These are phyloP conservation scores for Listronotus oregonensis DNA, from an alignment of 1,140 invertebrate genomes.

Conservation along the genomic window DNA sequence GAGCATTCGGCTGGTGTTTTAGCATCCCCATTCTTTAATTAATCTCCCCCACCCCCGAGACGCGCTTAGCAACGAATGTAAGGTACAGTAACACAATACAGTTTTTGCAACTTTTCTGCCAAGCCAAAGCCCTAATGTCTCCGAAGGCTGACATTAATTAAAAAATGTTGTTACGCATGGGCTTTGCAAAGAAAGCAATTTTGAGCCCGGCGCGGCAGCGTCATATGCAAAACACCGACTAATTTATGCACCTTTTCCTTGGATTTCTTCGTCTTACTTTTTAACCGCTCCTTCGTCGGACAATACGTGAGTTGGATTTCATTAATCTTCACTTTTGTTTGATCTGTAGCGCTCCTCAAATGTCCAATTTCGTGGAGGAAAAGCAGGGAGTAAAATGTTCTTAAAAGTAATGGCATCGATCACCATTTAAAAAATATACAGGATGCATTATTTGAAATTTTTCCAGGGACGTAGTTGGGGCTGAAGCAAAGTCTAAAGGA, in stretches of 20 bases:
- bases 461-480: too few relatives aligned
- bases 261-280: conserved; percentile 12
- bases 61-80: conserved; percentile 53
- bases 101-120: conserved; percentile 49
- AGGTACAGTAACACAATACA: conserved; percentile 54
- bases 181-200: conserved; percentile 42
- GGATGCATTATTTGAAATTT: too few relatives aligned
- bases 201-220: conserved; percentile 26
- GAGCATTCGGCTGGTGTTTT: conserved; percentile 52
- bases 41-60: conserved; percentile 48
- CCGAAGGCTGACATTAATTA: conserved; percentile 53
- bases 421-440: too few relatives aligned
- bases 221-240: conserved; percentile 36
- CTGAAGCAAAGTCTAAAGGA: too few relatives aligned
- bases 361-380: too few relatives aligned
- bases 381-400: too few relatives aligned
- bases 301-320: neutral
- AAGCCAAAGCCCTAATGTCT: conserved; percentile 45
- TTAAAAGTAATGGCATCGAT: too few relatives aligned
- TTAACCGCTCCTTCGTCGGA: neutral
- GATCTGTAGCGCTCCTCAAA: too few relatives aligned
- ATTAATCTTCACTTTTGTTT: neutral
- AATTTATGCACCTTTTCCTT: conserved; percentile 36
- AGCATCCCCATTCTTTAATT: conserved; percentile 54
- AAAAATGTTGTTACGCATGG: conserved; percentile 54